phyloP scores from a whole-genome alignment of 2,888 invertebrate genomes.

The Lordiphosa andalusiaca region DNA sequence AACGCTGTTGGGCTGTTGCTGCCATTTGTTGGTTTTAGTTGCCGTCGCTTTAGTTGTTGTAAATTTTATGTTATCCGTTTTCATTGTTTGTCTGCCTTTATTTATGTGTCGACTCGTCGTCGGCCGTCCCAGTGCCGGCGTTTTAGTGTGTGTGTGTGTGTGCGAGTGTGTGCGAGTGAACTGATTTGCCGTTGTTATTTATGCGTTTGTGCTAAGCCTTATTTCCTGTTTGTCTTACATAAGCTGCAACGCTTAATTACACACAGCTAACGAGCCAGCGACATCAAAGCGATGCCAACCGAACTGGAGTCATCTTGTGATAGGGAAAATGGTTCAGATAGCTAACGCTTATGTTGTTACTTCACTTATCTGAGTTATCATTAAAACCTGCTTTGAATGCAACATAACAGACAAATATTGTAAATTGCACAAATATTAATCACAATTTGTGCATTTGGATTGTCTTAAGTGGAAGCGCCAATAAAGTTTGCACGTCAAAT shows the following conservation, averaged over 20 bases:
- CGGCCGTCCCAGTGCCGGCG: constrained; percentile 3
- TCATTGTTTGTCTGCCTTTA: constrained; percentile 68
- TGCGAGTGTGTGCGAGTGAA: constrained; percentile 23
- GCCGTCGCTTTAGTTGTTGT: constrained; percentile 61
- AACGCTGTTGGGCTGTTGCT: constrained; percentile 1
- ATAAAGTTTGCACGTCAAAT: no score
- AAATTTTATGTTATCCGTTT: constrained; percentile 73
- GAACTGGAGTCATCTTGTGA: no score
- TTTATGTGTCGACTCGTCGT: constrained; percentile 49
- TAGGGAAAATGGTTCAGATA: no score
- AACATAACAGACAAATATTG: no score
- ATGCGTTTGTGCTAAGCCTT: constrained; percentile 70
- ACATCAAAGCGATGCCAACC: constrained; percentile 4
- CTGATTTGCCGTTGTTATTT: constrained; percentile 59
- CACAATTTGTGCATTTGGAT: no score
- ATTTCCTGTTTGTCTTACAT: constrained; percentile 73
- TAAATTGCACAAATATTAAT: no score
- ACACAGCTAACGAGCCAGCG: constrained; percentile 40
- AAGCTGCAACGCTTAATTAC: constrained; percentile 72
- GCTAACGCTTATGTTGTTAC: no score
- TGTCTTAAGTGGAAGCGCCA: no score
- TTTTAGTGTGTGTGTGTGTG: constrained; percentile 16
- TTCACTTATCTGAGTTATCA: no score
- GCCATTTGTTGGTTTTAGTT: constrained; percentile 55
- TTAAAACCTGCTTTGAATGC: no score